A percentile compares a stretch with the other conserved stretches of the same genome.
These are phyloP conservation scores for Galerucella nymphaeae DNA, from an alignment of 2,888 invertebrate genomes.

Conservation along the genomic window DNA sequence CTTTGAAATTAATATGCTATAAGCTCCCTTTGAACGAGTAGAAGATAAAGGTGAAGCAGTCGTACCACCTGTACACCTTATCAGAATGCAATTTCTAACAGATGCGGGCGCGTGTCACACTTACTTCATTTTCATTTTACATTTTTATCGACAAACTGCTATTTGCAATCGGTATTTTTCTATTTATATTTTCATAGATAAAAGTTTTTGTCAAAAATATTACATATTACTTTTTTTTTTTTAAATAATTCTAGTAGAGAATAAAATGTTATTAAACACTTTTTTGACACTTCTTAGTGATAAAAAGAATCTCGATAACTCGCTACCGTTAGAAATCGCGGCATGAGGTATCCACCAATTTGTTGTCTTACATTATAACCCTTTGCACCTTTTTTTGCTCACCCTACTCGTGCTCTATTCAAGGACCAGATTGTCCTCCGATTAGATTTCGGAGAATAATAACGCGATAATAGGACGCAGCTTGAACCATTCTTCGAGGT, in stretches of 20 bases:
- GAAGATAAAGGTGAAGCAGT: constrained; percentile 25
- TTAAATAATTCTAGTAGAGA: not conserved
- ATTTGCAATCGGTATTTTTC: constrained; percentile 21
- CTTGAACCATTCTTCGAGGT: constrained; percentile 57
- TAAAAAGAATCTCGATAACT: constrained; percentile 47
- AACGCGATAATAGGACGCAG: constrained; percentile 60
- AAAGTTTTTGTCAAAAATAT: too few species aligned
- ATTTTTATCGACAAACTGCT: constrained; percentile 39
- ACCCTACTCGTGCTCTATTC: constrained; percentile 49
- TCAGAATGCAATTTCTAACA: constrained; percentile 50
- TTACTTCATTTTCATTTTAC: constrained; percentile 45
- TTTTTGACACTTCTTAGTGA: constrained; percentile 18
- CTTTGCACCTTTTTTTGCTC: constrained; percentile 53
- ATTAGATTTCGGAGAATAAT: constrained; percentile 58
- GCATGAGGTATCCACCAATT: constrained; percentile 49
- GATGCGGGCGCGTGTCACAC: constrained; percentile 53
- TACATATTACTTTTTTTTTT: not conserved
- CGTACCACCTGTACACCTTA: constrained; percentile 47
- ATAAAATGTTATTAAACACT: not conserved
- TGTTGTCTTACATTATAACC: constrained; percentile 46
- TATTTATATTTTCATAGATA: too few species aligned
- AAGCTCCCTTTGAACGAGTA: constrained; percentile 16
- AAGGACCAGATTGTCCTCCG: constrained; percentile 52
- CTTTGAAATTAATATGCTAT: constrained; percentile 24
- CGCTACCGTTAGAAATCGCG: constrained; percentile 54